Conservation (phyloP, 30 jellyfish, hydroid and myxozoan genomes). For the Aurelia coerulea region DNA sequence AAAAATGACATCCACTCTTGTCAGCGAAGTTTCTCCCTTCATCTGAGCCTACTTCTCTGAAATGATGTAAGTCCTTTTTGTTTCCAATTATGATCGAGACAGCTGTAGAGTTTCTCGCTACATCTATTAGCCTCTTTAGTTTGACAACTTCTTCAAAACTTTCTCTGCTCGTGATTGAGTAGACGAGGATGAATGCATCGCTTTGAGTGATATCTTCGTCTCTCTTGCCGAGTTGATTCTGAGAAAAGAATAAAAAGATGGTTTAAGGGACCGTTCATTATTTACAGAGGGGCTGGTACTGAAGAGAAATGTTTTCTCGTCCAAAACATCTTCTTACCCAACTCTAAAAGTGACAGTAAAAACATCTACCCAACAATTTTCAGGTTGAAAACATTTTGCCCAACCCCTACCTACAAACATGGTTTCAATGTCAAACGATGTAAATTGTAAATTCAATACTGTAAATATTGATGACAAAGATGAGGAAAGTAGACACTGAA, state of each 20-base stretch:
- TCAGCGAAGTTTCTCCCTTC: conserved; percentile 87
- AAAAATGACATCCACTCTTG: conserved; percentile 72
- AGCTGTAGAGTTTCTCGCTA: conserved; percentile 60
- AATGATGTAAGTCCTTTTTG: conserved; percentile 86
- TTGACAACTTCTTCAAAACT: conserved; percentile 75
- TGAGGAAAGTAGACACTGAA: no score
- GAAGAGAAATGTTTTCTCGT: no score
- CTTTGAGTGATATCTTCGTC: conserved; percentile 77
- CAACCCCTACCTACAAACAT: no score
- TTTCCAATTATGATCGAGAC: conserved; percentile 77
- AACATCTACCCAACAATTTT: no score
- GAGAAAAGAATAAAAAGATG: neutral
- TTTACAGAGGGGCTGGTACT: no score
- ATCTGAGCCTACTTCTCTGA: conserved; percentile 83
- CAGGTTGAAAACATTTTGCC: no score
- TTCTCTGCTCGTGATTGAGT: conserved; percentile 75
- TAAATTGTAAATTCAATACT: no score
- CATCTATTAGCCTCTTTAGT: conserved; percentile 57
- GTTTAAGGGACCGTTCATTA: neutral
- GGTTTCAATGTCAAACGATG: no score
- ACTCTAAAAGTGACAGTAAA: no score
- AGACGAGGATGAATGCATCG: conserved; percentile 84
- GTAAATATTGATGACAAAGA: no score
- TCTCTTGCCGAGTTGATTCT: conserved; percentile 76
- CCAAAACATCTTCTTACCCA: no score